Percentiles rank a stretch among this genome's conserved stretches.
phyloP scores from a whole-genome alignment of 2,888 invertebrate genomes.

The Anaspis maculata region DNA sequence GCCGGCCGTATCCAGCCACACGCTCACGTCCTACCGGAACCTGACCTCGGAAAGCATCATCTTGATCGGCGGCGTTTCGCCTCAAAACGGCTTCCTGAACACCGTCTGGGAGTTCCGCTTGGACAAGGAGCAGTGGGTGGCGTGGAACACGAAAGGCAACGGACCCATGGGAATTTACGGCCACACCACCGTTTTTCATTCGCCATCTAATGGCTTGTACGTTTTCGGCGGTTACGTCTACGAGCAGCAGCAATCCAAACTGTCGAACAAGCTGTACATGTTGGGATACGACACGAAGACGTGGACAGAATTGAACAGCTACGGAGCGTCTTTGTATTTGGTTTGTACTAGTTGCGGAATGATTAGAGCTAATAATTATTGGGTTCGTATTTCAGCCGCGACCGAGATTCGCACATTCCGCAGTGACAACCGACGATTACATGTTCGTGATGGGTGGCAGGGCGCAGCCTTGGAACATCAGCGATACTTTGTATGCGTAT shows the following conservation, averaged over 20 bases:
- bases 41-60: slow-evolving; percentile 67
- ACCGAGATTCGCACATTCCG: slow-evolving; percentile 78
- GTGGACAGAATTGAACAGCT: slow-evolving; percentile 55
- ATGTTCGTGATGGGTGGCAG: slow-evolving; percentile 88
- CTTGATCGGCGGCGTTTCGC: slow-evolving; percentile 80
- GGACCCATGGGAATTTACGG: slow-evolving; percentile 78
- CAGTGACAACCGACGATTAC: slow-evolving; percentile 79
- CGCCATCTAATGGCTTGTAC: slow-evolving; percentile 73
- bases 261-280: slow-evolving; percentile 71
- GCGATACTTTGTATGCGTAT: slow-evolving; percentile 75
- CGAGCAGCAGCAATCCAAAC: slow-evolving; percentile 47
- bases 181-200: slow-evolving; percentile 82
- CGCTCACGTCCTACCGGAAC: slow-evolving; percentile 70
- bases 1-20: slow-evolving; percentile 82
- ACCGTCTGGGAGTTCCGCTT: slow-evolving; percentile 75
- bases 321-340: slow-evolving; percentile 32
- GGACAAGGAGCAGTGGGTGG: slow-evolving; percentile 64
- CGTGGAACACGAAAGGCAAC: slow-evolving; percentile 60
- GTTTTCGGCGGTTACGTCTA: slow-evolving; percentile 83
- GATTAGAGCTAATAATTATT: too few species aligned
- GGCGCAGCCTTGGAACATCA: slow-evolving; percentile 63
- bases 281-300: slow-evolving; percentile 66
- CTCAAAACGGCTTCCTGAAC: slow-evolving; percentile 63
- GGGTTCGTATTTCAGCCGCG: slow-evolving; percentile 49
- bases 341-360: slow-evolving; percentile 39